Base-by-base conservation (phyloP, 2,888 invertebrate genomes). In the Hoplodrina ambigua region DNA sequence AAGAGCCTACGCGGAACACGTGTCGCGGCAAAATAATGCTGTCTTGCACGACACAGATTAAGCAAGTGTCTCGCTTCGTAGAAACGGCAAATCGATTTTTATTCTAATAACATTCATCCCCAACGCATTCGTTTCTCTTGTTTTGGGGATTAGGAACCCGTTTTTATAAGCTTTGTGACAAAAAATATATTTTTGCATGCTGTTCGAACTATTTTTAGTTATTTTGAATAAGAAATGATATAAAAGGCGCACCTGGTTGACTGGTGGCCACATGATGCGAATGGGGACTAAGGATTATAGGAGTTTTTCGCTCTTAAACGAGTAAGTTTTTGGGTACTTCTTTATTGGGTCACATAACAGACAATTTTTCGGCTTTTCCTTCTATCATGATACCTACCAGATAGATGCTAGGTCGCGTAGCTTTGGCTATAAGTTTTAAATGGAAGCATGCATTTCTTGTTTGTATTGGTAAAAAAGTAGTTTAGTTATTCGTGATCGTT, bases 61-160 rank as follows among this genome's bases (percentile, higher is more conserved):
- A 91, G 91, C 94, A 94, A 95, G 95, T 95, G 95, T 83, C 89
- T 89, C 81, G 80, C 85, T 95, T 95, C 94, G 89, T 80, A 91
- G 95, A 95, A 95, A 86, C 87, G 87, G 87, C 85, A 83, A 88
- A 92, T 91, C 87, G 87, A 91, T 92, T 91, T 91, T 86, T 88
- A 86, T 89, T 90, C 83, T 78, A 86, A 89, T 88, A 89, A 85
- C 82, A 72, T 61, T 49, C 78, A 85, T 84, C 77, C 81, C 80
- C 78, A 69, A 75, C 83, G 81, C 82, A 75, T 75, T 79, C 75
- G 76, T 80, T 80, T 76, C 80, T 78, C 89, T 89, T 92, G 90
- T 92, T 92, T 92, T 91, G 87, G 86, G 91, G 94, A 93, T 94
- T 94, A 93, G 78, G 76, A 75, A 75, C 81, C 63, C 74, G 82